These are phyloP conservation scores for Scrobipalpa costella DNA, from an alignment of 2,888 invertebrate species.

Conservation along the genomic window DNA sequence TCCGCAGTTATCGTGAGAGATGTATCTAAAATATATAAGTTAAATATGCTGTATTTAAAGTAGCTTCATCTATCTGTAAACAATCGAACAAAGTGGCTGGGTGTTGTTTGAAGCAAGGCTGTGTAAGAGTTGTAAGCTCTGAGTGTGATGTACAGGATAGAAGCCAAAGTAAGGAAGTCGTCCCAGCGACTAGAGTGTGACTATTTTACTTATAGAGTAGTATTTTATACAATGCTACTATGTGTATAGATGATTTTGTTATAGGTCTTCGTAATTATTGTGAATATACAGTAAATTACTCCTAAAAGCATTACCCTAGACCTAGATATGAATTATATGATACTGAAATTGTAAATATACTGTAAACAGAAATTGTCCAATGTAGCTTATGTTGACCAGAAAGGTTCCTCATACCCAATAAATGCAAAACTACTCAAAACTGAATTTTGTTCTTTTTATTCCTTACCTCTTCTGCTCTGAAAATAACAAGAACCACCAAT, in stretches of 20 bases:
- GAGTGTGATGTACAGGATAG: conserved; percentile 29
- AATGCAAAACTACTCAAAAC: conserved; percentile 77
- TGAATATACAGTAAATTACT: conserved; percentile 77
- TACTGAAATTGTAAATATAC: conserved; percentile 79
- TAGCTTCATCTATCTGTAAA: conserved; percentile 65
- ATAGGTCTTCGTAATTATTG: conserved; percentile 73
- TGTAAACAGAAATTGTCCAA: conserved; percentile 77
- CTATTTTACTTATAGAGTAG: conserved; percentile 62
- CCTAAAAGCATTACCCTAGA: conserved; percentile 68
- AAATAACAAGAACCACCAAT: too few species aligned
- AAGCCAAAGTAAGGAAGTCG: conserved; percentile 49
- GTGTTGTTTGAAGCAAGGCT: conserved; percentile 36
- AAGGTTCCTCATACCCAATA: conserved; percentile 82
- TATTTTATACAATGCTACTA: conserved; percentile 76
- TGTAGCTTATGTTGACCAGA: conserved; percentile 81
- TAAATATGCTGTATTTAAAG: conserved; percentile 73
- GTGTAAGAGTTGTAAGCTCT: conserved; percentile 44
- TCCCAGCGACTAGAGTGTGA: conserved; percentile 55
- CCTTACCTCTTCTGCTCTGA: background rate
- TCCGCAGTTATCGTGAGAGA: conserved; percentile 49
- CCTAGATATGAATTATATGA: conserved; percentile 73
- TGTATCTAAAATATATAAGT: conserved; percentile 62
- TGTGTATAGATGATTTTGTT: conserved; percentile 74
- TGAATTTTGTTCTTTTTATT: conserved; percentile 34
- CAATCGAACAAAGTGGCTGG: conserved; percentile 71